Base-by-base conservation (phyloP, 1,140 invertebrate species). In the Drosophila fuyamai region DNA sequence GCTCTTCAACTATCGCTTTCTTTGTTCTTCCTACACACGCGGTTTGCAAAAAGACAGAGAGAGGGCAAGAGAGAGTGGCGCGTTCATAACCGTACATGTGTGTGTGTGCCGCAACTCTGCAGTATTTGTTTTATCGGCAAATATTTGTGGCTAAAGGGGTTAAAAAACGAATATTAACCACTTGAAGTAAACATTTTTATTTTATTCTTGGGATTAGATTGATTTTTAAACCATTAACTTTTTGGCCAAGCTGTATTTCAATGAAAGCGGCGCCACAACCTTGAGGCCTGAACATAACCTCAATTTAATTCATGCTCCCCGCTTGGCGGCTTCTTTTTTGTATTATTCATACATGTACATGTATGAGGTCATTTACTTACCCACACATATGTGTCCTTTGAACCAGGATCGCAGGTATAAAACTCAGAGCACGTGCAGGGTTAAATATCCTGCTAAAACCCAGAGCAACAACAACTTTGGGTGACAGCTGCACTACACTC, bases 351-450 rank as follows among this genome's bases (percentile, higher is more conserved):
- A 32, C 29, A 32, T 7, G 1, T 32, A 32, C 29, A 41, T 58
- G 48, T 50, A 89, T 88, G 84, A 88, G 83, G 83, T 88, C 84
- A 88, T 89, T 88, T 88, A 89, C 83, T 89, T 65, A 63, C 51
- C 51, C 13, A 71, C 9, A 48, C 54, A 58, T 1, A 36, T 41
- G 47, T 56, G 46, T 76, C 51, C 57, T 77, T 65, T 67, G 27
- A 70, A 74, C 35, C 53, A 62, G 60, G 46, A 70, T 79, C 67
- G 56, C 54, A 56, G 32, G 41, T 23, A 27, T 35, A 46, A 38
- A 29, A 29, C 38, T 23, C 12, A 32, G 10, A 50, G 29, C 58
- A 59, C 63, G 56, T 79, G 60, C 23, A 57, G 46, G 27, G 48
- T 12, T 55, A 66, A 78, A 58, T 75, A 41, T 77, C 73, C 73